Conservation (phyloP, 2,888 invertebrate species). For the Ptilodon capucinus region DNA sequence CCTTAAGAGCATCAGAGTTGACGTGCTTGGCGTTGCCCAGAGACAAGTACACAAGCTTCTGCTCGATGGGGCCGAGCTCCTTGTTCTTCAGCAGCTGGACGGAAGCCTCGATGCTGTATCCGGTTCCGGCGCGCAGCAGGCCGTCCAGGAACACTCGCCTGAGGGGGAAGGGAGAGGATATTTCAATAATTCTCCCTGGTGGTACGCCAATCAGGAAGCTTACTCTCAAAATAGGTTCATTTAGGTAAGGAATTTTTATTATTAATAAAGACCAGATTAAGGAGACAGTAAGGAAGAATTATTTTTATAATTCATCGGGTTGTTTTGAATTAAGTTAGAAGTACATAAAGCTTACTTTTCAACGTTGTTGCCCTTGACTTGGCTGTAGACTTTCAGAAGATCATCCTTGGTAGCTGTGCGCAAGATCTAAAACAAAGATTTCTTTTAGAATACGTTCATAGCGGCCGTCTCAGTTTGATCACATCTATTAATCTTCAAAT, state of each 20-base stretch:
- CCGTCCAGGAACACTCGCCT: conserved; percentile 92
- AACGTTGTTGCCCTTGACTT: conserved; percentile 82
- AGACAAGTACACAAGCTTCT: conserved; percentile 85
- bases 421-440: conserved; percentile 79
- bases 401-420: conserved; percentile 86
- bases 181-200: too few species aligned
- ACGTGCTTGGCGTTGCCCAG: conserved; percentile 87
- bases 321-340: too few species aligned
- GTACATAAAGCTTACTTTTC: conserved; percentile 70
- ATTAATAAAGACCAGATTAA: too few species aligned
- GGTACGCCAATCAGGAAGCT: too few species aligned
- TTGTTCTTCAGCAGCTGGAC: conserved; percentile 86
- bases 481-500: too few species aligned
- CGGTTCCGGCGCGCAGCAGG: conserved; percentile 90
- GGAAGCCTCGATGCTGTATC: conserved; percentile 87
- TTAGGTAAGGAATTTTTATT: too few species aligned
- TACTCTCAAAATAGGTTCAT: too few species aligned
- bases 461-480: too few species aligned
- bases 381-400: conserved; percentile 85
- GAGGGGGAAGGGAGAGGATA: not conserved
- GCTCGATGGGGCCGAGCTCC: conserved; percentile 82
- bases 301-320: too few species aligned
- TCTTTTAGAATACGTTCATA: not conserved
- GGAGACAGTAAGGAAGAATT: too few species aligned
- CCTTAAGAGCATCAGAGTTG: conserved; percentile 84